These are phyloP conservation scores for Nasua narica DNA, from an alignment of 2,797 vertebrate genomes.

Conservation along the genomic window DNA sequence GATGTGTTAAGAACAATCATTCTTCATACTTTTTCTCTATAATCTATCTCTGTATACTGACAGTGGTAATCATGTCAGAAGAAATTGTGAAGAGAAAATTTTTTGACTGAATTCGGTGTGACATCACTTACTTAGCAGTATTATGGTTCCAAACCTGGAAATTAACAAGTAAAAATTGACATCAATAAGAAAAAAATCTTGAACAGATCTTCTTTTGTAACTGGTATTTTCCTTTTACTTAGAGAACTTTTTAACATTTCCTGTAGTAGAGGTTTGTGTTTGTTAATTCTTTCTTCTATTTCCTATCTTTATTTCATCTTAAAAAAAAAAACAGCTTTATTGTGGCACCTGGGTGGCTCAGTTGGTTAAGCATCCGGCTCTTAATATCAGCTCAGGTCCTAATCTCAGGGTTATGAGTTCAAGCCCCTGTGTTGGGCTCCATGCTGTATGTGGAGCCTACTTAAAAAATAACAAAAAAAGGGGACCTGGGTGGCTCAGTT, in stretches of 20 bases:
- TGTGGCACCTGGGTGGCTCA: not conserved
- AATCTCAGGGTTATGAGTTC: no score
- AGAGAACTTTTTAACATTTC: not conserved
- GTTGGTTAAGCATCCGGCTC: no score
- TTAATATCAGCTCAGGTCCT: no score
- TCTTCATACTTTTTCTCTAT: not conserved
- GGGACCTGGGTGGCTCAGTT: no score
- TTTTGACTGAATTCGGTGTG: not conserved
- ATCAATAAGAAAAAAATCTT: not conserved
- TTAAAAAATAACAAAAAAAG: no score
- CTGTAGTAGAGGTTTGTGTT: not conserved
- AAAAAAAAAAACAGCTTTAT: not conserved
- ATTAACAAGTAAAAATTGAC: not conserved
- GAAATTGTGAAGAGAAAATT: not conserved
- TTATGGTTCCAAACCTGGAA: not conserved
- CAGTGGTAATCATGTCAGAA: not conserved
- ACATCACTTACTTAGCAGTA: not conserved
- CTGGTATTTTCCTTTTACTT: not conserved
- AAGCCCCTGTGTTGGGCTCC: no score
- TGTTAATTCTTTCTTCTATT: not conserved
- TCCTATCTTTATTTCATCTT: not conserved
- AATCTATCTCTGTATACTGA: not conserved
- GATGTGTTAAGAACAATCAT: not conserved
- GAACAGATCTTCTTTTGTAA: not conserved
- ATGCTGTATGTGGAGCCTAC: no score